These are phyloP conservation scores for Paratilapia polleni DNA, from an alignment of 2,113 vertebrate species.

Conservation along the genomic window DNA sequence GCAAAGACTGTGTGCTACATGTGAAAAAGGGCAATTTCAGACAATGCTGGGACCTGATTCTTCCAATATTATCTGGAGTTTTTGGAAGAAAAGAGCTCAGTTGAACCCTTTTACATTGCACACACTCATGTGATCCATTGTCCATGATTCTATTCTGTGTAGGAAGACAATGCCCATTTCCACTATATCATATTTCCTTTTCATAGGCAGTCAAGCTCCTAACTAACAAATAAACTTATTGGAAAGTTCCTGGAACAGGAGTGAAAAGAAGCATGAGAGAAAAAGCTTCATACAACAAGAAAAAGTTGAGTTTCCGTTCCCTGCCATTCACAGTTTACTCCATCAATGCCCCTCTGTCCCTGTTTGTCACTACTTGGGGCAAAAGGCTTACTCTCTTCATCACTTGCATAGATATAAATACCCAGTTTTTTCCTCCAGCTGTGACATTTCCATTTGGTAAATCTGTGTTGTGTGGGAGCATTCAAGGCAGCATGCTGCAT, in stretches of 20 bases:
- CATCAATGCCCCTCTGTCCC: conserved; percentile 68
- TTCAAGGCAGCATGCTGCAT: not conserved
- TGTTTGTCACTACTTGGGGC: conserved; percentile 31
- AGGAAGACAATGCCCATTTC: not conserved
- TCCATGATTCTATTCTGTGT: not conserved
- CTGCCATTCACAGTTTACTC: conserved; percentile 47
- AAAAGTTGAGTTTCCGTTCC: conserved; percentile 58
- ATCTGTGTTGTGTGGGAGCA: conserved; percentile 23
- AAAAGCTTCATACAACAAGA: not conserved
- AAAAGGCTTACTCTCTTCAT: conserved; percentile 37
- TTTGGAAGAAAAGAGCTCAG: not conserved
- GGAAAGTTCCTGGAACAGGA: not conserved
- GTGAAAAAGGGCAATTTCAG: not conserved
- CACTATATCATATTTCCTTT: not conserved
- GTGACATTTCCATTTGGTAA: conserved; percentile 60
- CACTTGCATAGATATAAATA: conserved; percentile 48
- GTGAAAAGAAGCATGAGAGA: not conserved
- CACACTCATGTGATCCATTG: not conserved
- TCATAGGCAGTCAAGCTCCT: not conserved
- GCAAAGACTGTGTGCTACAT: not conserved
- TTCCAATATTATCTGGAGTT: not conserved
- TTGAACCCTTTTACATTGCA: not conserved
- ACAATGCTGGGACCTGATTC: not conserved
- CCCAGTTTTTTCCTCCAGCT: conserved; percentile 32
- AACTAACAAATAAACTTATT: not conserved